Conservation (phyloP, 64 coral and sea anemone species). For the Porites lutea region DNA sequence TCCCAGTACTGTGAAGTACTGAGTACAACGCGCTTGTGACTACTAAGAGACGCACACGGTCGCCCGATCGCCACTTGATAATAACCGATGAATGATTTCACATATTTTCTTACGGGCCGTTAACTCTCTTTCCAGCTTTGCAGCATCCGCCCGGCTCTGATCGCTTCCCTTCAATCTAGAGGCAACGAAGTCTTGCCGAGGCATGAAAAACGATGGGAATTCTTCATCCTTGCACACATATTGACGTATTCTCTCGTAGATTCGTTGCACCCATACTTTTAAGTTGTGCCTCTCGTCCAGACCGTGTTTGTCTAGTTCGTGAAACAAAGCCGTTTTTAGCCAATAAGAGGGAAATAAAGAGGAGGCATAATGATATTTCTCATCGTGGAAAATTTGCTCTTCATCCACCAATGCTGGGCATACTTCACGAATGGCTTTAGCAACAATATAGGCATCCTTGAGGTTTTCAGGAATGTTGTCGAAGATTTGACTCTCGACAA, state of each 20-base stretch:
- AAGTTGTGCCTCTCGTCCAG: slow-evolving; percentile 33
- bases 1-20: too few relatives aligned
- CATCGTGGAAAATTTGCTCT: slow-evolving; percentile 1
- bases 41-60: too few relatives aligned
- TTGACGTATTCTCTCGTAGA: slow-evolving; percentile 14
- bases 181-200: slow-evolving; percentile 38
- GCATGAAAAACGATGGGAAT: slow-evolving; percentile 58
- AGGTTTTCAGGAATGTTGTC: slow-evolving; percentile 57
- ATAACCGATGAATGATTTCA: slow-evolving; percentile 42
- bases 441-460: slow-evolving; percentile 58
- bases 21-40: too few relatives aligned
- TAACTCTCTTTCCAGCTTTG: slow-evolving; percentile 31
- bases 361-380: not conserved
- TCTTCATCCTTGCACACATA: slow-evolving; percentile 25
- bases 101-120: slow-evolving; percentile 53
- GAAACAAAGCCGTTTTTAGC: slow-evolving; percentile 61
- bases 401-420: slow-evolving; percentile 31
- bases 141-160: not conserved
- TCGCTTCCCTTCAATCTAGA: slow-evolving; percentile 15
- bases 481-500: slow-evolving; percentile 45
- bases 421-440: slow-evolving; percentile 47
- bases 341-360: slow-evolving; percentile 57
- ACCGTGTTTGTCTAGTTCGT: slow-evolving; percentile 44
- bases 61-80: slow-evolving; percentile 2
- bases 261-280: slow-evolving; percentile 56